phyloP scores from a whole-genome alignment of 2,888 invertebrate species.

The Phragmatobia fuliginosa region DNA sequence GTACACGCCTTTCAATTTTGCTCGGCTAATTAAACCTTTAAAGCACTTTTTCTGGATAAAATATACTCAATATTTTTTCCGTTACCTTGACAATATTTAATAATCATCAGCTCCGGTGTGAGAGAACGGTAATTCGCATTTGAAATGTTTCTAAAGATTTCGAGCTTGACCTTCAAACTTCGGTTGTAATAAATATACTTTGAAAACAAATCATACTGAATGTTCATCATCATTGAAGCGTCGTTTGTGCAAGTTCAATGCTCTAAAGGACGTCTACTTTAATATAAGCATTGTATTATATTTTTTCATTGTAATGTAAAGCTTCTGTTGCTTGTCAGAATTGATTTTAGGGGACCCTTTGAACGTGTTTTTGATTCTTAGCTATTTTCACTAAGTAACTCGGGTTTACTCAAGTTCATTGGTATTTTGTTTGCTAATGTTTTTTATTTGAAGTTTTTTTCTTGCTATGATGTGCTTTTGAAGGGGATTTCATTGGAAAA shows the following conservation, averaged over 20 bases:
- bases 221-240: constrained; percentile 43
- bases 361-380: background rate
- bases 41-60: background rate
- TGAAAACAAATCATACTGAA: constrained; percentile 45
- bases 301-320: constrained; percentile 9
- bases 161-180: constrained; percentile 44
- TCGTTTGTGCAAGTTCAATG: constrained; percentile 45
- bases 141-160: background rate
- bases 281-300: constrained; percentile 20
- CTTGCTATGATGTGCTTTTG: background rate
- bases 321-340: background rate
- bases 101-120: background rate
- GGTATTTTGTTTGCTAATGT: background rate
- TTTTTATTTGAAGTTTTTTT: background rate
- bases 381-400: background rate
- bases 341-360: constrained; percentile 1
- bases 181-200: constrained; percentile 47
- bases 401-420: background rate
- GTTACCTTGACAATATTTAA: background rate
- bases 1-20: too few relatives aligned
- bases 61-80: background rate
- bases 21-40: too few relatives aligned
- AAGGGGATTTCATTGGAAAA: too few relatives aligned
- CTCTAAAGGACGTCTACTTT: constrained; percentile 47
- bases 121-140: background rate